A percentile compares a stretch with the other conserved stretches of the same genome.
These are phyloP conservation scores for Imbricaverruca yamaguchii DNA, from an alignment of 2,888 invertebrate species.

Conservation along the genomic window DNA sequence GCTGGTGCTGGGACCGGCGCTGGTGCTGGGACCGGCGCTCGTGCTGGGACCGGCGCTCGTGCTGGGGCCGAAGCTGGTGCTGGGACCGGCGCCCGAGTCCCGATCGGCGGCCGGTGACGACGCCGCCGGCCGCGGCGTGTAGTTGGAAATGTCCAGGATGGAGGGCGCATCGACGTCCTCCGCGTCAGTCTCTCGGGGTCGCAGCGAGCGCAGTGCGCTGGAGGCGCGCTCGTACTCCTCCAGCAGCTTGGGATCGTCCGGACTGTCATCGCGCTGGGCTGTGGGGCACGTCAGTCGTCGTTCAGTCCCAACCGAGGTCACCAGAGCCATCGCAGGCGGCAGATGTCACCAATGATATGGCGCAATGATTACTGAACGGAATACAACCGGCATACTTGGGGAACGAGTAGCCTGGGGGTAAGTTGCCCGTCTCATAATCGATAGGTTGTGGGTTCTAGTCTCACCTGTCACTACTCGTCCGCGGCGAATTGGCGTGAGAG, in stretches of 20 bases:
- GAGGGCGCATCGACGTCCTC: not conserved
- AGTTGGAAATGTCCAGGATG: constrained; percentile 12
- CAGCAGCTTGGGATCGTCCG: not conserved
- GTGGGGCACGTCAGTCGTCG: not conserved
- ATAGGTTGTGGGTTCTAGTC: too few relatives aligned
- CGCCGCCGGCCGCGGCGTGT: not conserved
- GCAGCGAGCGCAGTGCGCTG: not conserved
- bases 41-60: not conserved
- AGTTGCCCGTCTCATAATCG: too few relatives aligned
- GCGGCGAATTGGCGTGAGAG: too few relatives aligned
- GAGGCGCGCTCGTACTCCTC: not conserved
- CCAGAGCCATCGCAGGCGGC: too few relatives aligned
- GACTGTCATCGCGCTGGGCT: not conserved
- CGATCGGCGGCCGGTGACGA: not conserved
- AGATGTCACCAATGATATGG: too few relatives aligned
- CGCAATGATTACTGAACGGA: too few relatives aligned
- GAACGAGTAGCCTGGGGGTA: too few relatives aligned
- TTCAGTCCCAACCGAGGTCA: too few relatives aligned
- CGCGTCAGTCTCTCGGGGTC: not conserved
- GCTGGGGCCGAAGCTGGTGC: not conserved
- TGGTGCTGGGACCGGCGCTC: too few relatives aligned
- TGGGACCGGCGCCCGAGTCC: not conserved
- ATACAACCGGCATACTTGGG: too few relatives aligned
- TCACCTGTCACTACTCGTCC: too few relatives aligned
- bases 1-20: too few relatives aligned